phyloP scores from a whole-genome alignment of 2,797 vertebrate species.

The Fratercula arctica region DNA sequence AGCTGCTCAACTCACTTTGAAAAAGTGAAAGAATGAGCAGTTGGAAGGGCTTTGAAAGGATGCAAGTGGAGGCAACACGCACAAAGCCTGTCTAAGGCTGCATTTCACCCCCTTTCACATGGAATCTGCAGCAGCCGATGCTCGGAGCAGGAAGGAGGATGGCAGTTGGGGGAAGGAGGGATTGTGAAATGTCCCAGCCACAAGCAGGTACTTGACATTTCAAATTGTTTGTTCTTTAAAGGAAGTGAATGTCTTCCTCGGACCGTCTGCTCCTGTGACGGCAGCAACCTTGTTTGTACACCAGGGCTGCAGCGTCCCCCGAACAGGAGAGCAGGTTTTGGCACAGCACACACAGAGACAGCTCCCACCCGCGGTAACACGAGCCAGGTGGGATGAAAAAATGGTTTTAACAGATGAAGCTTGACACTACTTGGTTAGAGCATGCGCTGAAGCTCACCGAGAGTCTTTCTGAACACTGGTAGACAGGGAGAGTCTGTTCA shows the following conservation, averaged over 20 bases:
- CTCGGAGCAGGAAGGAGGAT: slow-evolving; percentile 5
- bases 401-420: background rate
- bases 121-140: background rate
- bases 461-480: background rate
- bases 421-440: background rate
- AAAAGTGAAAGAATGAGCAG: background rate
- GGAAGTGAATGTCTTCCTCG: background rate
- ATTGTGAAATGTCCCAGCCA: slow-evolving; percentile 29
- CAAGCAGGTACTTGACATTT: slow-evolving; percentile 26
- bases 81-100: background rate
- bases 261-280: background rate
- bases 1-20: background rate
- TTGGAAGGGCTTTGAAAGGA: background rate
- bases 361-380: background rate
- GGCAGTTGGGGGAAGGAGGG: background rate
- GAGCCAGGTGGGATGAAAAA: background rate
- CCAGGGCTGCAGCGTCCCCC: background rate
- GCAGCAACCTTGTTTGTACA: background rate
- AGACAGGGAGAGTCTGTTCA: background rate
- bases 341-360: background rate
- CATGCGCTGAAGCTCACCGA: background rate
- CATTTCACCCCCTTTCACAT: slow-evolving; percentile 30
- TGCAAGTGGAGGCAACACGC: background rate
- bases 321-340: background rate
- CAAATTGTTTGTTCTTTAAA: background rate